Evolutionary conservation across 2,113 vertebrate genomes (phyloP), one percentile per base, ranked within the genome.

Genomic region (Coreoperca whiteheadi): DNA sequence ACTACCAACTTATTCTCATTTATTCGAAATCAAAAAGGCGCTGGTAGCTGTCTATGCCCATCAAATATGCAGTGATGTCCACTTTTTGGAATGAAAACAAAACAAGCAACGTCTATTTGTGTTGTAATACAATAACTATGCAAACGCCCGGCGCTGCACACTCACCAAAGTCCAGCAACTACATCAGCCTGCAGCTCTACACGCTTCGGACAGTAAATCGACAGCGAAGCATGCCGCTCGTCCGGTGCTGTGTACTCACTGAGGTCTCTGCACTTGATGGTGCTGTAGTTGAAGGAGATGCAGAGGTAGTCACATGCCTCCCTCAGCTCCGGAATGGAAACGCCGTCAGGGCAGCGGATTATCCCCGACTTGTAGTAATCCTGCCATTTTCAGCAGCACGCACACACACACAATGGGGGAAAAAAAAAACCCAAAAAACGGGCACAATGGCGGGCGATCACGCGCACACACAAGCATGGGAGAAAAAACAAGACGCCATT

Each of bases 301-400:
- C 98, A 99, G 90, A 99, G 98, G 96, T 99, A 99, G 95, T 99
- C 98, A 84, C 98, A 99, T 3, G 98, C 98, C 96, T 99, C 98
- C 96, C 98, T 96, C 94, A 99, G 77, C 88, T 99, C 98, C n/a
- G 98, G 98, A 93, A 99, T 98, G 90, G 98, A 99, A 92, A 99
- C 98, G 81, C 98, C 98, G 94, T 99, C 98, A 75, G 98, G 98
- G 94, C 98, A 99, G 91, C 98, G 98, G 93, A 99, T 99, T 95
- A 99, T 97, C 93, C 98, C 98, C 50, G 97, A 98, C 92, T 98
- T 99, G 96, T 99, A 99, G 94, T 99, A 99, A 97, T 99, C 98
- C 98, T 99, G 93, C 84, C 93, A 90, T 92, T 92, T 91, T 86
- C 74, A 89, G 81, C 86, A 51, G 74, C 46, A 0, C 64, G 4